Percentiles rank a stretch among this genome's conserved stretches.
phyloP scores from a whole-genome alignment of 1,140 invertebrate species.

The Lethocerus indicus region DNA sequence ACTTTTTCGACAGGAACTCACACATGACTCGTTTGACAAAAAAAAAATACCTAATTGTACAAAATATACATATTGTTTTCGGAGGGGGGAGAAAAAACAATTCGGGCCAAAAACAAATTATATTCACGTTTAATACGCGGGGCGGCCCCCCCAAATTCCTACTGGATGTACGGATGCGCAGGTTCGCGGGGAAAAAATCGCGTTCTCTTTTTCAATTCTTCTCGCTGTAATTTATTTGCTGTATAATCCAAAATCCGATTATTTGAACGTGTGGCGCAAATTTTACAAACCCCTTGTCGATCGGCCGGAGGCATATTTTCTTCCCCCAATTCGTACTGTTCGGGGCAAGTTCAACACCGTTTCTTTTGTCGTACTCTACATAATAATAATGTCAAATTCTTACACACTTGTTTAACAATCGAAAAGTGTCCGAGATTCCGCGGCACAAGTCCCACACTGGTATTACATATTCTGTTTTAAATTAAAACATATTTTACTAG shows the following conservation, averaged over 20 bases:
- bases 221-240: background rate
- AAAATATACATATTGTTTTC: constrained; percentile 9
- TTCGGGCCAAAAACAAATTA: background rate
- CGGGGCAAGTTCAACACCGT: too few species aligned
- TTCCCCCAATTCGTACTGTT: too few species aligned
- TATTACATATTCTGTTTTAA: too few species aligned
- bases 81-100: background rate
- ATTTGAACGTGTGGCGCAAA: too few species aligned
- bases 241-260: background rate
- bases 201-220: constrained; percentile 1
- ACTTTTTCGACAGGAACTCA: constrained; percentile 2
- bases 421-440: too few species aligned
- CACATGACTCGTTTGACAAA: background rate
- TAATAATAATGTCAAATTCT: too few species aligned
- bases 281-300: too few species aligned
- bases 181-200: background rate
- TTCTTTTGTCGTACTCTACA: too few species aligned
- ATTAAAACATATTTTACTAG: too few species aligned
- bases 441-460: too few species aligned
- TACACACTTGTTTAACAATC: too few species aligned
- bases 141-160: background rate
- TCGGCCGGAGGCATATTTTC: too few species aligned
- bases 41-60: background rate
- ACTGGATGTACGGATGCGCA: background rate
- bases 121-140: background rate